Conservation (phyloP, 2,888 invertebrate species). For the Timandra comae region DNA sequence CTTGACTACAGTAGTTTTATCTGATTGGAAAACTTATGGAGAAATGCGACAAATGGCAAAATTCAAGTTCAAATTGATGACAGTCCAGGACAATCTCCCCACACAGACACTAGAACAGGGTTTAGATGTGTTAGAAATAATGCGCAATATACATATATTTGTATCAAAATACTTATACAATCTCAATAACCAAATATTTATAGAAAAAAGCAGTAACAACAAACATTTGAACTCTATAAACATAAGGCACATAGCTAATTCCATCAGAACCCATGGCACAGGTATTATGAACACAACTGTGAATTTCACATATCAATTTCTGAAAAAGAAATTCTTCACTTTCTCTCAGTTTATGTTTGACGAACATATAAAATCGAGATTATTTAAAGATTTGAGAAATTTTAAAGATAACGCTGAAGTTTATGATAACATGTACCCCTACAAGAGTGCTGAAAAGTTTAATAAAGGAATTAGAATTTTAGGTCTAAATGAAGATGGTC, state of each 20-base stretch:
- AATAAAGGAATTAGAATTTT: conserved; percentile 93
- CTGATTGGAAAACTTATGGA: conserved; percentile 98
- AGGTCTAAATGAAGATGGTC: conserved; percentile 87
- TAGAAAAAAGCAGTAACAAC: conserved; percentile 93
- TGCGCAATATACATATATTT: conserved; percentile 96
- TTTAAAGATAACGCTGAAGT: conserved; percentile 85
- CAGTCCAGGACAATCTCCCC: conserved; percentile 95
- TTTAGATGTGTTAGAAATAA: conserved; percentile 96
- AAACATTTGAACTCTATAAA: conserved; percentile 97
- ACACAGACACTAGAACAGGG: conserved; percentile 98
- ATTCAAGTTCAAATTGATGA: conserved; percentile 86
- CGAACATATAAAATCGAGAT: conserved; percentile 96
- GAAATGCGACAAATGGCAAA: conserved; percentile 96
- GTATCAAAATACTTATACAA: conserved; percentile 96
- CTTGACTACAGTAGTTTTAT: conserved; percentile 95
- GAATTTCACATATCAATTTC: conserved; percentile 95
- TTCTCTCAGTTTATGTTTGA: conserved; percentile 99
- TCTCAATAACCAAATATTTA: conserved; percentile 96
- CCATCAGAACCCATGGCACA: conserved; percentile 96
- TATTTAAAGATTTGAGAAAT: conserved; percentile 90
- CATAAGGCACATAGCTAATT: conserved; percentile 96
- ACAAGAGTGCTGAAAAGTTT: conserved; percentile 95
- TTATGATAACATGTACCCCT: conserved; percentile 85
- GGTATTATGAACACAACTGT: conserved; percentile 97
- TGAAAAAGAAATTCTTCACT: conserved; percentile 93